A percentile compares a stretch with the other conserved stretches of the same genome.
Evolutionary conservation across 2,797 vertebrate species (phyloP).

Genomic region (Clamator glandarius): DNA sequence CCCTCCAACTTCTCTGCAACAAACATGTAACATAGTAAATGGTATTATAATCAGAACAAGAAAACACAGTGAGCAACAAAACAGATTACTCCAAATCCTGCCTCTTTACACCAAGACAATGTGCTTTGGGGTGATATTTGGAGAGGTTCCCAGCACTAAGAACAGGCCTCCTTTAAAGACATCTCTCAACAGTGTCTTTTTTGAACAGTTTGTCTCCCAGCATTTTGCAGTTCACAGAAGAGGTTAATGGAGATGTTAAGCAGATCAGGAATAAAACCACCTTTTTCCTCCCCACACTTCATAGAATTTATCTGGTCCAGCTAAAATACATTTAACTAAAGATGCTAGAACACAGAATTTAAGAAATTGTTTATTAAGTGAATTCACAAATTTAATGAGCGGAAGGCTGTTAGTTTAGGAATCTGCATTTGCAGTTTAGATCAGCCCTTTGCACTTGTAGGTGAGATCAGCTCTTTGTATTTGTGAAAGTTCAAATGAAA

Average conservation of each 20-base stretch:
- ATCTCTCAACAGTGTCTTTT: neutral
- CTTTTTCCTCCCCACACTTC: neutral
- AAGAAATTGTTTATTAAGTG: neutral
- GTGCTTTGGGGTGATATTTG: neutral
- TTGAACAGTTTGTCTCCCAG: neutral
- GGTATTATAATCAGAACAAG: neutral
- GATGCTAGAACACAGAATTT: neutral
- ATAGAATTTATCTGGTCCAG: neutral
- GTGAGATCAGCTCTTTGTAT: neutral
- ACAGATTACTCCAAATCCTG: neutral
- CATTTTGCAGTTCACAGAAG: neutral
- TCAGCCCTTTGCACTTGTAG: neutral
- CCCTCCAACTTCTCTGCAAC: neutral
- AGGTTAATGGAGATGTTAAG: neutral
- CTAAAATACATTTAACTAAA: neutral
- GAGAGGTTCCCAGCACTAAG: neutral
- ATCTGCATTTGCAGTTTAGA: neutral
- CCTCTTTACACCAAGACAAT: neutral
- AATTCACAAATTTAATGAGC: neutral
- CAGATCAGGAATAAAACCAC: neutral
- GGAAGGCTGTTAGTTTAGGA: neutral
- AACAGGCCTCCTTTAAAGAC: neutral
- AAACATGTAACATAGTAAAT: neutral
- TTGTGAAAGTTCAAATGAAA: neutral
- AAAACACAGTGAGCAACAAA: neutral